Conservation (phyloP, 2,113 vertebrate species). For the Phasianus colchicus region DNA sequence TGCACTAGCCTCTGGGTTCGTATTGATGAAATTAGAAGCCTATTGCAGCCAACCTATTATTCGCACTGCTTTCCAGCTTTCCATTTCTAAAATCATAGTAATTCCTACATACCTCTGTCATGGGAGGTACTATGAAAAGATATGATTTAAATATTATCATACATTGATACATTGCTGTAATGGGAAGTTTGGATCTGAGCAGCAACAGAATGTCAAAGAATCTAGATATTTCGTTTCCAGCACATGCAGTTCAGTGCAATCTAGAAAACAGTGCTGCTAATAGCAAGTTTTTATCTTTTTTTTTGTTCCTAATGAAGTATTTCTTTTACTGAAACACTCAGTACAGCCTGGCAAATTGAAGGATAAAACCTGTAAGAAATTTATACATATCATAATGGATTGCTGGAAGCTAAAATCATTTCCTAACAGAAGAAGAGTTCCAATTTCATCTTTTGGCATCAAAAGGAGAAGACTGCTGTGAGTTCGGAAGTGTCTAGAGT, state of each 20-base stretch:
- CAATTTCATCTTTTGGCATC: background rate
- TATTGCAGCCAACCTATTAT: background rate
- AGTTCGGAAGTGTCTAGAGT: background rate
- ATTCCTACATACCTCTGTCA: background rate
- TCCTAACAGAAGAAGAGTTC: background rate
- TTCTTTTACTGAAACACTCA: conserved; percentile 31
- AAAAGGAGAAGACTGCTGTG: background rate
- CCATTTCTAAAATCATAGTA: background rate
- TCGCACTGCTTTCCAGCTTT: background rate
- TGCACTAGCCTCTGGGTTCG: background rate
- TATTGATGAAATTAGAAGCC: background rate
- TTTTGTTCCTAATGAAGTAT: background rate
- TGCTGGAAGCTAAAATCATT: conserved; percentile 11
- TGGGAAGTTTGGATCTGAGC: background rate
- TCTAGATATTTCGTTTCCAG: background rate
- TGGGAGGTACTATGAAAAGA: background rate
- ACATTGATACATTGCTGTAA: background rate
- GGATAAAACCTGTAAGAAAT: background rate
- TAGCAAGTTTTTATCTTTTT: background rate
- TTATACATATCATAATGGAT: conserved; percentile 6
- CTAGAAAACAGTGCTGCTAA: background rate
- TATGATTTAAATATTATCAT: background rate
- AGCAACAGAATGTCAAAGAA: background rate
- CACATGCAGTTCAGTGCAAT: background rate
- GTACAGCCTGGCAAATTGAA: background rate